Evolutionary conservation across 2,888 invertebrate genomes (phyloP).

Genomic region (Masnerella sp.): DNA sequence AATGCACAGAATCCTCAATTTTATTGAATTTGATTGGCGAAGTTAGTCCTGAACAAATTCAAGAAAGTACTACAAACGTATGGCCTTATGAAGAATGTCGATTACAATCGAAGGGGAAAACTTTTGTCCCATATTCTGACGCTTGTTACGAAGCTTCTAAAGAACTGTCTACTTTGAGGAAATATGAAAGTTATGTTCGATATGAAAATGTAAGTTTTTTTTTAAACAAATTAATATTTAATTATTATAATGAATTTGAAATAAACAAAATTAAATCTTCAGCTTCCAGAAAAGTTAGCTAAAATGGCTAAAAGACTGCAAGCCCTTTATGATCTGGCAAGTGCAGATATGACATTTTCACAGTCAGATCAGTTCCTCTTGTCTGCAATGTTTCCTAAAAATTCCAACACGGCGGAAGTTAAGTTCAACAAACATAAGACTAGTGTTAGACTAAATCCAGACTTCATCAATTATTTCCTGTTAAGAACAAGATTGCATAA

Average conservation of each 20-base stretch:
- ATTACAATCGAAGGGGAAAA: constrained; percentile 64
- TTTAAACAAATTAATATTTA: too few relatives aligned
- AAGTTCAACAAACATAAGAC: constrained; percentile 67
- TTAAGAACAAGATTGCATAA: constrained; percentile 71
- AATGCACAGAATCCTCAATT: constrained; percentile 70
- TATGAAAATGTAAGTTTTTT: constrained; percentile 71
- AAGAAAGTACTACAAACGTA: constrained; percentile 63
- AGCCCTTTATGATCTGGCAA: constrained; percentile 70
- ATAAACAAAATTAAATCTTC: constrained; percentile 11
- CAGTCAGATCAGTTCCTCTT: constrained; percentile 64
- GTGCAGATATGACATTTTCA: constrained; percentile 64
- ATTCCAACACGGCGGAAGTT: constrained; percentile 66
- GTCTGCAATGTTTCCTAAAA: constrained; percentile 69
- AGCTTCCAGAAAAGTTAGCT: constrained; percentile 68
- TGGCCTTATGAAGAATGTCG: constrained; percentile 73
- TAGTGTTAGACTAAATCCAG: constrained; percentile 65
- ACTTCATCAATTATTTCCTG: constrained; percentile 69
- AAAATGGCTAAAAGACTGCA: constrained; percentile 67
- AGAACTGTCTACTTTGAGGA: constrained; percentile 73
- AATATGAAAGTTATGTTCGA: constrained; percentile 66
- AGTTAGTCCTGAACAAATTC: constrained; percentile 68
- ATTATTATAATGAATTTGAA: not conserved
- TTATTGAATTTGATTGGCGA: constrained; percentile 69
- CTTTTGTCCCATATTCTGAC: constrained; percentile 69
- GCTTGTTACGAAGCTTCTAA: constrained; percentile 73